A percentile compares a stretch with the other conserved stretches of the same genome.
These are phyloP conservation scores for Pomatostomus ruficeps DNA, from an alignment of 2,113 vertebrate genomes.

Conservation along the genomic window DNA sequence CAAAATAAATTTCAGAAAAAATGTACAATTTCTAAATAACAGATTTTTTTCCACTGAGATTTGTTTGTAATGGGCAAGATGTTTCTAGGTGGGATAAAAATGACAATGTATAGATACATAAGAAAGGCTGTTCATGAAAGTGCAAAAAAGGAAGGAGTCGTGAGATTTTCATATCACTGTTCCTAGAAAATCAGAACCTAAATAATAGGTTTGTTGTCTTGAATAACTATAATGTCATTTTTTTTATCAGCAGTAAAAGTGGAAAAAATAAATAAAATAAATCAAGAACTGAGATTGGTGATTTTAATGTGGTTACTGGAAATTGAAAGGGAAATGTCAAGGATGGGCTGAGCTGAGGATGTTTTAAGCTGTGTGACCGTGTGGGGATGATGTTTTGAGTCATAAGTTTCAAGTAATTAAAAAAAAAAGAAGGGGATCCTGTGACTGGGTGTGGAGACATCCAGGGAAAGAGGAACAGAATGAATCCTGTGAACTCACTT, in stretches of 20 bases:
- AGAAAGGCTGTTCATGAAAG: neutral
- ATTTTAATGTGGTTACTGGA: neutral
- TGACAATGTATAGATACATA: fast-evolving
- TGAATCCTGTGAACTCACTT: neutral
- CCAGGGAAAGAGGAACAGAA: neutral
- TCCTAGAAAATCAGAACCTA: neutral
- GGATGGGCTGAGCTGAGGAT: neutral
- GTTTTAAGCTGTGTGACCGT: neutral
- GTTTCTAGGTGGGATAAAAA: neutral
- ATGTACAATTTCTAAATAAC: neutral
- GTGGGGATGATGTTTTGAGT: neutral
- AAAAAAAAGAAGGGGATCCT: fast-evolving
- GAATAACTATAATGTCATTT: neutral
- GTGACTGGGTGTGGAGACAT: fast-evolving
- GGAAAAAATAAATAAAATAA: neutral
- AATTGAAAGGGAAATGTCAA: neutral
- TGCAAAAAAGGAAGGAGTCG: fast-evolving
- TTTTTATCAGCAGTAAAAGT: neutral
- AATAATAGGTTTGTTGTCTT: neutral
- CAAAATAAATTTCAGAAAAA: neutral
- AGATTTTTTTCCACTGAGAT: neutral
- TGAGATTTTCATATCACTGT: neutral
- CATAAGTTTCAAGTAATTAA: neutral
- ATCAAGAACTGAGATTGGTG: neutral
- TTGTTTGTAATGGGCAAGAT: neutral